phyloP scores from a whole-genome alignment of 2,113 vertebrate genomes.

The Myodes glareolus region DNA sequence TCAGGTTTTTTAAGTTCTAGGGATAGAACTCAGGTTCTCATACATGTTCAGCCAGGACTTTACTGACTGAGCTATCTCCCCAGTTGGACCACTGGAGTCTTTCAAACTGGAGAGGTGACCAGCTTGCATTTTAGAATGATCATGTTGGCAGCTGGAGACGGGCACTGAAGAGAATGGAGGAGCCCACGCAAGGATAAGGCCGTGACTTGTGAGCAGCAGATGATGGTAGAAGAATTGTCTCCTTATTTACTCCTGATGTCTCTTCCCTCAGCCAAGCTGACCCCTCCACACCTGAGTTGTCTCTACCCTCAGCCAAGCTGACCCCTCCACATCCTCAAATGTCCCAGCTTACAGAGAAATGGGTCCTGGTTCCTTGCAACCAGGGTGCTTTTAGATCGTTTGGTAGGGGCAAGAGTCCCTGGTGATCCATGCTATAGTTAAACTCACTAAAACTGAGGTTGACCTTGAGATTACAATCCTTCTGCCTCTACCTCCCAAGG shows the following conservation, averaged over 20 bases:
- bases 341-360: background rate
- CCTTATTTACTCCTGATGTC: background rate
- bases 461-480: background rate
- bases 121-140: background rate
- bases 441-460: background rate
- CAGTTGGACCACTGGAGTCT: background rate
- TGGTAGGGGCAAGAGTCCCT: background rate
- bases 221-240: background rate
- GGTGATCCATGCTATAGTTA: background rate
- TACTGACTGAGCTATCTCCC: no score
- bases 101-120: background rate
- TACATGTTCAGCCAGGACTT: background rate
- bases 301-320: background rate
- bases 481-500: background rate
- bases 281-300: background rate
- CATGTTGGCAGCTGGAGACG: background rate
- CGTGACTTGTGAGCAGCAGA: fast-evolving
- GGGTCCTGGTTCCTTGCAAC: background rate
- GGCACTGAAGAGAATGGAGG: background rate
- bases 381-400: background rate
- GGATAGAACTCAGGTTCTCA: background rate
- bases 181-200: background rate
- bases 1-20: background rate
- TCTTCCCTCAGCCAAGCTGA: background rate
- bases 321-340: background rate